Base-by-base conservation (phyloP, 2,888 invertebrate species). In the Lamproptera curius region DNA sequence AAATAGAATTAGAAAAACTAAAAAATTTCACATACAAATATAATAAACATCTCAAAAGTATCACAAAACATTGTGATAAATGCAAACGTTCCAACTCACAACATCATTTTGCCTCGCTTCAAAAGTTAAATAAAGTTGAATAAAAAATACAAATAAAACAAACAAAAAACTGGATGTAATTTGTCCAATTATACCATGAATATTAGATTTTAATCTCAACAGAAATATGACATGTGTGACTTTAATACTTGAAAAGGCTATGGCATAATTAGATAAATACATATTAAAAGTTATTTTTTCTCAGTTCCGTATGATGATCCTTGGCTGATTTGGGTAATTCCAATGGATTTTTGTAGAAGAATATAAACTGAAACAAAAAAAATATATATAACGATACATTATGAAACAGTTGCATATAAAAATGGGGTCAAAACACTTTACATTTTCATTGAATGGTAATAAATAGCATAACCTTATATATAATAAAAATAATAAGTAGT, bases 301-400 rank as follows among this genome's bases (percentile, higher is more conserved):
- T 84, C 89, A 42, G 90, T 85, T 54, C 96, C 96, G 70, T 96
- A 96, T 4, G 92, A 93, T 17, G 96, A 96, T 31, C 92, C 94
- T 77, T 94, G 93, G 69, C 93, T 94, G 61, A 95, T 95, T 79
- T 95, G 92, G 1, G 95, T 94, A 91, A 94, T 92, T 42, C 93
- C 93, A 63, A 96, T 94, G 37, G 94, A 91, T 74, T 94, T 93
- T 65, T 93, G 91, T 77, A 96, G 90, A 16, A 95, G 82, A 57
- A 93, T 76, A 75, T 92, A 93, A 83, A 95, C 95, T 95, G 90
- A 55, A 91, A 53, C 64, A 71, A 68, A 59, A 56, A 41, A 42
- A 15, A 46, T 20, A 28, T 38, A 33, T 11, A 28, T 5, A 23
- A 40, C 8, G 23, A n/a, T n/a, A n/a, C n/a, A n/a, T n/a, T n/a